Base-by-base conservation (phyloP, 2,797 vertebrate species). In the Phrynocephalus guinanensis region DNA sequence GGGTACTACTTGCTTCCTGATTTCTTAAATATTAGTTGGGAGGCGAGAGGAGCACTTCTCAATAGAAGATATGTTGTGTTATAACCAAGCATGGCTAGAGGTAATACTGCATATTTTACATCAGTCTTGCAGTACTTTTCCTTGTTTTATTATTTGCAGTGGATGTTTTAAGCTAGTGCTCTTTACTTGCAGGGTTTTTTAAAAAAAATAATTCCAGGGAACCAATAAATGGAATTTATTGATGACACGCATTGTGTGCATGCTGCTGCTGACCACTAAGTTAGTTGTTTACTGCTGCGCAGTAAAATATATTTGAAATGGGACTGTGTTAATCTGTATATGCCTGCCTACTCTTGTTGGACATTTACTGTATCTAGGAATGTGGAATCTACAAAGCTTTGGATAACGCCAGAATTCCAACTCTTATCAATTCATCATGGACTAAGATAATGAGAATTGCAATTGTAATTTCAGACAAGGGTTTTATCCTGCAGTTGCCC, bases 121-220 rank as follows among this genome's bases (percentile, higher is more conserved):
- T 68, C 38, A 52, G 52, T 84, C 66, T 67, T 88, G 80, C 0
- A 1, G 38, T 76, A 79, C 56, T 67, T 90, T 92, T 92, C 90
- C 75, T 33, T 60, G 9, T 15, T 86, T 70, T 92, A 50, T 2
- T 89, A 91, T 93, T 83, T 33, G 84, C 76, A 8, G 7, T 24
- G n/a, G n/a, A 24, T 60, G 52, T 18, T 9, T 0, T 28, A 56
- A 89, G 38, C 38, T 44, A 44, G 26, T 50, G 30, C 5, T 26
- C 3, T 63, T 92, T 80, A 71, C 26, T 28, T 79, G 81, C 67
- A 13, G 16, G 16, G 90, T 7, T 86, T 86, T 38, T 7, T 83
- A 86, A 83, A 56, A 56, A 18, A 63, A 63, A 63, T 20, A 63
- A 63, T 38, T 33, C 38, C 38, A 84, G 71, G 78, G 77, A 52